Conservation (phyloP, 2,797 vertebrate species). For the Nannoperca obscura region DNA sequence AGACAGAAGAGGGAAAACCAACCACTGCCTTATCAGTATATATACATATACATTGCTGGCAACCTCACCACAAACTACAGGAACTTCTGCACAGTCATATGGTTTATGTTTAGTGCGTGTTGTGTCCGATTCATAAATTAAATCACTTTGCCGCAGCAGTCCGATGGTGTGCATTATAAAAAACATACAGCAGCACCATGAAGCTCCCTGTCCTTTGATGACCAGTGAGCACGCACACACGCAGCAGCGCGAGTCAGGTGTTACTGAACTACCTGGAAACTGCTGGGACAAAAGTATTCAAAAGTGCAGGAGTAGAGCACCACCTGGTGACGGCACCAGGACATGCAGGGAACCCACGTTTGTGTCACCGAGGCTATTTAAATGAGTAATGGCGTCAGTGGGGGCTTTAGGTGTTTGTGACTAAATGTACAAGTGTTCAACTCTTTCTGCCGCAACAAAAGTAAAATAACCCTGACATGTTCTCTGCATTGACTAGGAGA, state of each 20-base stretch:
- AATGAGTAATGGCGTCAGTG: background rate
- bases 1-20: conserved; percentile 56
- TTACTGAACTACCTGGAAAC: background rate
- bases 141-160: conserved; percentile 4
- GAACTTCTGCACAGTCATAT: conserved; percentile 24
- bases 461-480: conserved; percentile 21
- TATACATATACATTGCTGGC: conserved; percentile 30
- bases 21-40: conserved; percentile 48
- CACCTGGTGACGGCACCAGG: conserved; percentile 66
- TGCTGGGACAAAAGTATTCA: conserved; percentile 9
- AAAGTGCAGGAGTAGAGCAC: conserved; percentile 57
- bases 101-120: background rate
- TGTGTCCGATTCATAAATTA: background rate
- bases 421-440: conserved; percentile 18
- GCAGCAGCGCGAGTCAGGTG: conserved; percentile 33
- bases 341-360: background rate
- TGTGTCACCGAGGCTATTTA: conserved; percentile 4
- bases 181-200: conserved; percentile 6
- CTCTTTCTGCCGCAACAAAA: conserved; percentile 18
- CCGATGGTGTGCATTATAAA: conserved; percentile 1
- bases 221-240: background rate
- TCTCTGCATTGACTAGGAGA: conserved; percentile 33
- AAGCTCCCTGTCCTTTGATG: conserved; percentile 10
- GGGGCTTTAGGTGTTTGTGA: background rate
- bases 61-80: conserved; percentile 32